Base-by-base conservation (phyloP, 1,140 invertebrate species). In the Drosophila aff. region DNA sequence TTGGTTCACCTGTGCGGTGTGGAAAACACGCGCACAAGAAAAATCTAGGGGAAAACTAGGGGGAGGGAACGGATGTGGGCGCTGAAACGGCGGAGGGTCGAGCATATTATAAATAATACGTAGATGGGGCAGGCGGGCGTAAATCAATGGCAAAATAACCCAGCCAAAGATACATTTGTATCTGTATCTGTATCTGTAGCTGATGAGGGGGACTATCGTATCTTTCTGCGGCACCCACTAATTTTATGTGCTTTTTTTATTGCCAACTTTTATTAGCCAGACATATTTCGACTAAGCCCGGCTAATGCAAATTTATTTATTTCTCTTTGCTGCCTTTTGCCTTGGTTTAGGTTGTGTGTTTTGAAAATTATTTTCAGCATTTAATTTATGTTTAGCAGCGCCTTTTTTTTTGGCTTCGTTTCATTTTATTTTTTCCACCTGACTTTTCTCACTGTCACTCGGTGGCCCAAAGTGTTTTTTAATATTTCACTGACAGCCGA, bases 271-370 rank as follows among this genome's bases (percentile, higher is more conserved):
- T 90, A 90, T 90, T 87, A 81, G 84, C 85, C 85, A 80, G 81
- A 87, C 84, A 87, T 87, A 90, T 85, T 90, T 90, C 66, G 71
- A 61, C 71, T 90, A 90, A 90, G 85, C 85, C 69, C 76, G 76
- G 75, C 78, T 90, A 90, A 90, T 90, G 85, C 85, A 79, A 90
- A 90, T 90, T 90, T 90, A 90, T 90, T 89, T 87, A 87, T 89
- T 89, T 89, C 50, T 63, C 64, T 31, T 58, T 46, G 38, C 40
- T 50, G 47, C 43, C n/a, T 55, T 47, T 47, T 36, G 31, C 46
- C 69, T 59, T 55, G 43, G 18, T 62, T 26, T 47, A 15, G 21
- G 21, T 3, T 53, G 46, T 62, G 23, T 79, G 52, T 58, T 78
- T 61, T 79, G 26, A 67, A 61, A 80, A 84, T 81, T 44, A 87